Evolutionary conservation across 1,140 invertebrate genomes (phyloP).

Genomic region (Psilanteris sp.): DNA sequence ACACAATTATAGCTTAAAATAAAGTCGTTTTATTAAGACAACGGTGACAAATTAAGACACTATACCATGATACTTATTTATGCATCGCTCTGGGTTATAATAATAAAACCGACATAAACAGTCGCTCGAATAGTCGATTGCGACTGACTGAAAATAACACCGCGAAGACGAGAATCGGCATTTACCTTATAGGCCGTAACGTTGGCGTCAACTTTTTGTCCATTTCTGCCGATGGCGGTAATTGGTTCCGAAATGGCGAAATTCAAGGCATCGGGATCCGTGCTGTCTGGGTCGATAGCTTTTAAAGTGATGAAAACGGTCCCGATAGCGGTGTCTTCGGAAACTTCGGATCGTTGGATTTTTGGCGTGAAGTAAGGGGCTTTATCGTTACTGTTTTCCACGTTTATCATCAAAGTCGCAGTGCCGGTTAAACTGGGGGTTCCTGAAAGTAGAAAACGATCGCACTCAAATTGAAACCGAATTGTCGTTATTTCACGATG

Average conservation of each 20-base stretch:
- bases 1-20: too few relatives aligned
- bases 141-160: too few relatives aligned
- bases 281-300: constrained; percentile 91
- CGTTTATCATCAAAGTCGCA: constrained; percentile 86
- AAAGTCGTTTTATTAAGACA: too few relatives aligned
- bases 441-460: constrained; percentile 76
- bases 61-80: too few relatives aligned
- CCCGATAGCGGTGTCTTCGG: constrained; percentile 88
- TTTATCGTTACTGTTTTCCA: constrained; percentile 94
- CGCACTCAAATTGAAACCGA: too few relatives aligned
- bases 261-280: constrained; percentile 84
- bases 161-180: too few relatives aligned
- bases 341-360: constrained; percentile 89
- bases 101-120: too few relatives aligned
- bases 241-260: constrained; percentile 87
- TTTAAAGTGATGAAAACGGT: constrained; percentile 86
- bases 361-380: constrained; percentile 90
- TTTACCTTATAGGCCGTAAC: constrained; percentile 74
- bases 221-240: constrained; percentile 90
- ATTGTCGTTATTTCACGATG: too few relatives aligned
- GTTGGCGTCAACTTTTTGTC: constrained; percentile 84
- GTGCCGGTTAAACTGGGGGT: constrained; percentile 90
- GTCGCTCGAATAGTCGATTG: too few relatives aligned
- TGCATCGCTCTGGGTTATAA: too few relatives aligned
- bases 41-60: too few relatives aligned